phyloP scores from a whole-genome alignment of 2,113 vertebrate species.

The Origma solitaria region DNA sequence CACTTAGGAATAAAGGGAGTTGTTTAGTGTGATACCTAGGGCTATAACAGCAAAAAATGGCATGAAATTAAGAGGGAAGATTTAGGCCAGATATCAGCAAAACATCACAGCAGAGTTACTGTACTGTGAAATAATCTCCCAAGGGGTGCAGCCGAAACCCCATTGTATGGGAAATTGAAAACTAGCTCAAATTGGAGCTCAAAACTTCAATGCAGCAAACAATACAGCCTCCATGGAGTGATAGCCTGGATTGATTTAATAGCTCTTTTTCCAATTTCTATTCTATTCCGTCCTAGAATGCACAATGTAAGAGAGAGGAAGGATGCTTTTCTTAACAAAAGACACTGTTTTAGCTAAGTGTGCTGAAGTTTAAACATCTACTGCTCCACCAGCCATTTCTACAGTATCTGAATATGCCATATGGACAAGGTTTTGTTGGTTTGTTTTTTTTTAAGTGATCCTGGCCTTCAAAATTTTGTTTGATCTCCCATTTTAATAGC shows the following conservation, averaged over 20 bases:
- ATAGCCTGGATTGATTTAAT: neutral
- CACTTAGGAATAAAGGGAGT: neutral
- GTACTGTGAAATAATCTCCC: slow-evolving; percentile 34
- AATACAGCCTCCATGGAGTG: neutral
- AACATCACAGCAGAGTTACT: slow-evolving; percentile 5
- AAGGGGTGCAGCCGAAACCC: neutral
- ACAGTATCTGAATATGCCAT: neutral
- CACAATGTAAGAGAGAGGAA: neutral
- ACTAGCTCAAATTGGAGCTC: slow-evolving; percentile 12
- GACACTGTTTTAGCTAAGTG: neutral
- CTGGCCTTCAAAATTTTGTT: neutral
- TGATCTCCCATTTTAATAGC: neutral
- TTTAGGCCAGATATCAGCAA: slow-evolving; percentile 27
- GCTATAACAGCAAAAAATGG: slow-evolving; percentile 11
- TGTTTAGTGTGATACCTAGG: neutral
- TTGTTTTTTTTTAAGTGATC: neutral
- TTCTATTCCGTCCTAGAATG: neutral
- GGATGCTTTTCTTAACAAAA: neutral
- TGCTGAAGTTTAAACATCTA: neutral
- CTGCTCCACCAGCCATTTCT: neutral
- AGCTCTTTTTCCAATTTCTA: neutral
- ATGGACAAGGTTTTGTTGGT: neutral
- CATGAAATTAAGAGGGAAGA: slow-evolving; percentile 29
- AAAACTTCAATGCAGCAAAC: slow-evolving; percentile 3
- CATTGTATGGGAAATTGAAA: slow-evolving; percentile 28